phyloP scores from a whole-genome alignment of 2,888 invertebrate genomes.

The Salpingus planirostris region DNA sequence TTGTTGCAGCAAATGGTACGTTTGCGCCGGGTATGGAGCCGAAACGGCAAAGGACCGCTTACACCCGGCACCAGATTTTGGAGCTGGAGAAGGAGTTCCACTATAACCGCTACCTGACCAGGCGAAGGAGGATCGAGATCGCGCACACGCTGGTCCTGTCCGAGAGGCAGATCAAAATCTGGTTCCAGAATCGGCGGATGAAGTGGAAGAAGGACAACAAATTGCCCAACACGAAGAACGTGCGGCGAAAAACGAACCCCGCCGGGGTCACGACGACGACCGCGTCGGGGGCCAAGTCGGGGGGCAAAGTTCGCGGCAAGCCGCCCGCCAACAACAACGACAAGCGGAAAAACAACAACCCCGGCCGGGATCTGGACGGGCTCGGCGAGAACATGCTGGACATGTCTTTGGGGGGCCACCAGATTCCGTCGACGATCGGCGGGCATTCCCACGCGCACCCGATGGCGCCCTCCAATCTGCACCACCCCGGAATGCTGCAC shows the following conservation, averaged over 20 bases:
- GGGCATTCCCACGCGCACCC: constrained; percentile 47
- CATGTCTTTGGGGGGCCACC: constrained; percentile 32
- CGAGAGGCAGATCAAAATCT: constrained; percentile 83
- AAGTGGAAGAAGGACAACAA: constrained; percentile 86
- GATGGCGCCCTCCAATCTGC: constrained; percentile 37
- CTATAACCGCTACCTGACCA: constrained; percentile 92
- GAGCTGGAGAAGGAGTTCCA: constrained; percentile 98
- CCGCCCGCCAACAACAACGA: constrained; percentile 50
- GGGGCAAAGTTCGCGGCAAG: constrained; percentile 39
- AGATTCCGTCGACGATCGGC: constrained; percentile 47
- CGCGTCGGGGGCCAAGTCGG: constrained; percentile 27
- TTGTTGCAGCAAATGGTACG: constrained; percentile 71
- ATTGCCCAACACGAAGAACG: constrained; percentile 74
- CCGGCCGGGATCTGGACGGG: constrained; percentile 47
- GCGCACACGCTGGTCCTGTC: constrained; percentile 92
- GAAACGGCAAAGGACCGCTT: constrained; percentile 92
- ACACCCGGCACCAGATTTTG: constrained; percentile 95
- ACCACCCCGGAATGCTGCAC: constrained; percentile 35
- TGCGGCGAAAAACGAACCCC: constrained; percentile 67
- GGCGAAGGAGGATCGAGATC: constrained; percentile 92
- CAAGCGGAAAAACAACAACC: constrained; percentile 53
- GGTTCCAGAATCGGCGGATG: constrained; percentile 81
- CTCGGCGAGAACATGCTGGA: constrained; percentile 45
- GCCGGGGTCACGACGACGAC: constrained; percentile 55
- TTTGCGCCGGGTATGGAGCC: constrained; percentile 92